These are phyloP conservation scores for Gambusia affinis DNA, from an alignment of 2,113 vertebrate genomes.

Conservation along the genomic window DNA sequence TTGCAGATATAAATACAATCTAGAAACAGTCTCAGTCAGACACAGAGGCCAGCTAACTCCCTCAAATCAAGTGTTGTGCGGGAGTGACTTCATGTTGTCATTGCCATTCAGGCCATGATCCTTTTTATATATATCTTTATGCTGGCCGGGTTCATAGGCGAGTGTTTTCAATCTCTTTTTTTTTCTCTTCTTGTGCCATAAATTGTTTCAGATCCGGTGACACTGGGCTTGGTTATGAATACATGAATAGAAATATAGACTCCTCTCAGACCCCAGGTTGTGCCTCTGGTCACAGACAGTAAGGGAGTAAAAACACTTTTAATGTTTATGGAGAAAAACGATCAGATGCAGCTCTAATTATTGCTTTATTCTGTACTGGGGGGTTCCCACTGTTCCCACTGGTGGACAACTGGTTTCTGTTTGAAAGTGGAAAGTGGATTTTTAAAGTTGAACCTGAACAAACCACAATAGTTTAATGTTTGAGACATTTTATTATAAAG, in stretches of 20 bases:
- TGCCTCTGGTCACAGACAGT: too few relatives aligned
- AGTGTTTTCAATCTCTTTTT: conserved; percentile 62
- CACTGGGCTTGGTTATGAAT: conserved; percentile 67
- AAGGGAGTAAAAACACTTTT: too few relatives aligned
- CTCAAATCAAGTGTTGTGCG: conserved; percentile 33
- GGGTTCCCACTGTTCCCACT: too few relatives aligned
- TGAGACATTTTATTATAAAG: too few relatives aligned
- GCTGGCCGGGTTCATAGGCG: conserved; percentile 50
- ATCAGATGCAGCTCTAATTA: background rate
- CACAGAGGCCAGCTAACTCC: conserved; percentile 24
- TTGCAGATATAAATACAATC: conserved; percentile 36
- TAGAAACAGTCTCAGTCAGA: conserved; percentile 13
- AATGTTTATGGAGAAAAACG: too few relatives aligned
- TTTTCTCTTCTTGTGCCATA: conserved; percentile 36
- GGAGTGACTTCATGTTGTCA: conserved; percentile 53
- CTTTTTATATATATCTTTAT: conserved; percentile 60
- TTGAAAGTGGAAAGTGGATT: too few relatives aligned
- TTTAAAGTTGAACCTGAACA: too few relatives aligned
- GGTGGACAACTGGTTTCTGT: too few relatives aligned
- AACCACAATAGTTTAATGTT: too few relatives aligned
- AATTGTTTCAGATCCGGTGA: conserved; percentile 70
- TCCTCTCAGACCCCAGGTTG: background rate
- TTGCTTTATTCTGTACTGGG: background rate
- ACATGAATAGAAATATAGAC: conserved; percentile 60
- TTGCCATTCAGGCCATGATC: conserved; percentile 65